Conservation (phyloP, 2,888 invertebrate genomes). For the Phragmatobia fuliginosa region DNA sequence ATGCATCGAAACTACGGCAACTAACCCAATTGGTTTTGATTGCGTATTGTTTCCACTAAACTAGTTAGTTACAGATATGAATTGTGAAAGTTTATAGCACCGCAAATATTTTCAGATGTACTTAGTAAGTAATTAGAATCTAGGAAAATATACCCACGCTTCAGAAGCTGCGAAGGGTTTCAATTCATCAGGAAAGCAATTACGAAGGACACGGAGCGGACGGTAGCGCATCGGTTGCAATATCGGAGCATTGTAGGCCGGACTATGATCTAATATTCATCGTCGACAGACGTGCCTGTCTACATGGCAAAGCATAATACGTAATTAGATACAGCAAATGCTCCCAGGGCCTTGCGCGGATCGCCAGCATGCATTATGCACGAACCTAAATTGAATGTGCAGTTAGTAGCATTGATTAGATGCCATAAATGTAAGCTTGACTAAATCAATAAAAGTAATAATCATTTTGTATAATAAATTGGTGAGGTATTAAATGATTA, state of each 20-base stretch:
- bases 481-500: background rate
- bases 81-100: background rate
- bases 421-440: constrained; percentile 51
- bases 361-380: constrained; percentile 80
- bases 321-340: constrained; percentile 85
- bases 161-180: constrained; percentile 5
- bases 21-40: background rate
- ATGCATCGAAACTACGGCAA: background rate
- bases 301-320: constrained; percentile 83
- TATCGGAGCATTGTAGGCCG: constrained; percentile 71
- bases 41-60: background rate
- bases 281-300: constrained; percentile 76
- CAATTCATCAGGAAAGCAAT: constrained; percentile 57
- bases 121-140: background rate
- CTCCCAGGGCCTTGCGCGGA: constrained; percentile 68
- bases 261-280: constrained; percentile 83
- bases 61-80: background rate
- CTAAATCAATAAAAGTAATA: constrained; percentile 51
- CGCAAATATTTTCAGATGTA: background rate
- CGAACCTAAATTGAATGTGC: constrained; percentile 83
- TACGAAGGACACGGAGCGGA: constrained; percentile 50
- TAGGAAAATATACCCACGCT: background rate
- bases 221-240: constrained; percentile 60
- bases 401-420: constrained; percentile 77
- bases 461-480: constrained; percentile 1